Evolutionary conservation across 2,888 invertebrate species (phyloP).

Genomic region (Pinctada fucata): DNA sequence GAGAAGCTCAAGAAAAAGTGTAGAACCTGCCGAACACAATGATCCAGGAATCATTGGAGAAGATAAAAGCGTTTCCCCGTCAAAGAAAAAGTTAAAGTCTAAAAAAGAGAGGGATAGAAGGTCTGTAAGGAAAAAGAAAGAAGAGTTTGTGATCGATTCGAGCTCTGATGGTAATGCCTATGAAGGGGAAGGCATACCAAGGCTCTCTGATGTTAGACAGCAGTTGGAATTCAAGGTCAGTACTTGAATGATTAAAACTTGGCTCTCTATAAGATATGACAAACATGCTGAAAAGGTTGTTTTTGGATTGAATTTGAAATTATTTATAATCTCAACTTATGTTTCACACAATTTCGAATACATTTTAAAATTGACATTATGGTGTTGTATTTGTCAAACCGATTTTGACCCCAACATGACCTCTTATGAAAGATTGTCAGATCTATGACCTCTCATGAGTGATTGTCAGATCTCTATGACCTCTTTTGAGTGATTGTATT

Average conservation of each 20-base stretch:
- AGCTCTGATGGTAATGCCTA: constrained; percentile 57
- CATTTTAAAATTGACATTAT: too few relatives aligned
- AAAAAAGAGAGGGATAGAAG: constrained; percentile 56
- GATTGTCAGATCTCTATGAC: too few relatives aligned
- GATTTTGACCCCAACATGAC: too few relatives aligned
- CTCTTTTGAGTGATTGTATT: too few relatives aligned
- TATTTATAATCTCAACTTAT: too few relatives aligned
- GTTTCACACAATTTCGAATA: too few relatives aligned
- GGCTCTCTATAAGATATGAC: neutral
- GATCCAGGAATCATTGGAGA: constrained; percentile 1
- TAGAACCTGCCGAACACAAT: constrained; percentile 1
- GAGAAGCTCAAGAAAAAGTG: neutral
- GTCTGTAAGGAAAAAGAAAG: constrained; percentile 54
- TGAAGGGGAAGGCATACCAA: constrained; percentile 33
- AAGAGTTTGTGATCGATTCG: constrained; percentile 50
- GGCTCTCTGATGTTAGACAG: constrained; percentile 13
- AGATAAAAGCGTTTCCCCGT: constrained; percentile 40
- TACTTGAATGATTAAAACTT: neutral
- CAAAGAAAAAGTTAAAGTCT: constrained; percentile 52
- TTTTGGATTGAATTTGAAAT: too few relatives aligned
- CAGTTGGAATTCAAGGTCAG: constrained; percentile 26
- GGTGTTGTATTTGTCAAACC: too few relatives aligned
- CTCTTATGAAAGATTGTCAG: too few relatives aligned
- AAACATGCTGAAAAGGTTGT: neutral
- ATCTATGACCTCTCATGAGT: too few relatives aligned